These are phyloP conservation scores for Pelecanus crispus DNA, from an alignment of 2,113 vertebrate genomes.

Conservation along the genomic window DNA sequence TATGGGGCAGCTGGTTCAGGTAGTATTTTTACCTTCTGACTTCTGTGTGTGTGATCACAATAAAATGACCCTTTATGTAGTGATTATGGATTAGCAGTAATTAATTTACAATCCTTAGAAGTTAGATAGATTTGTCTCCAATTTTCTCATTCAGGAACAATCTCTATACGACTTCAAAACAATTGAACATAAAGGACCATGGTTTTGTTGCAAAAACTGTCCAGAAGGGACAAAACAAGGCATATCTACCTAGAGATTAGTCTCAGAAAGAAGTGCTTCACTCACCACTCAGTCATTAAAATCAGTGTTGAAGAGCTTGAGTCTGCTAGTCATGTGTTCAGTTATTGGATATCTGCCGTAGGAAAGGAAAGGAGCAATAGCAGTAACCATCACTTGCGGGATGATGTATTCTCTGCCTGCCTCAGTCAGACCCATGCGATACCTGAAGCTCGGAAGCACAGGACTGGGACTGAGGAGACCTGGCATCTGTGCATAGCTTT, in stretches of 20 bases:
- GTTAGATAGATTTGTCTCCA: background rate
- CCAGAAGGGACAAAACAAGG: background rate
- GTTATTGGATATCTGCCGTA: rapidly evolving
- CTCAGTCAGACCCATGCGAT: background rate
- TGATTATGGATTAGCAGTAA: background rate
- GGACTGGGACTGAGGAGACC: background rate
- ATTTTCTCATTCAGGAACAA: background rate
- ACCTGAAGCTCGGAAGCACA: background rate
- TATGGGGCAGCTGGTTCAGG: background rate
- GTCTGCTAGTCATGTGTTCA: background rate
- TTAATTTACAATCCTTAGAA: background rate
- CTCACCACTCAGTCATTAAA: background rate
- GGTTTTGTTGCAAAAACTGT: background rate
- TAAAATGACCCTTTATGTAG: background rate
- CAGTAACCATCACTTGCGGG: background rate
- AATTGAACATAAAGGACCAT: background rate
- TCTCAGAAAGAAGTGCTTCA: background rate
- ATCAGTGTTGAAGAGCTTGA: background rate
- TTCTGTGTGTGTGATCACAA: background rate
- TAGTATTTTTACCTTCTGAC: background rate
- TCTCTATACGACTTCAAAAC: background rate
- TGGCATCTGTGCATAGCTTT: background rate
- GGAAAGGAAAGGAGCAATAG: background rate
- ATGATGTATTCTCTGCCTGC: background rate
- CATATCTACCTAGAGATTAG: background rate